Conservation (phyloP, 2,797 vertebrate species). For the Geotrypetes seraphini region DNA sequence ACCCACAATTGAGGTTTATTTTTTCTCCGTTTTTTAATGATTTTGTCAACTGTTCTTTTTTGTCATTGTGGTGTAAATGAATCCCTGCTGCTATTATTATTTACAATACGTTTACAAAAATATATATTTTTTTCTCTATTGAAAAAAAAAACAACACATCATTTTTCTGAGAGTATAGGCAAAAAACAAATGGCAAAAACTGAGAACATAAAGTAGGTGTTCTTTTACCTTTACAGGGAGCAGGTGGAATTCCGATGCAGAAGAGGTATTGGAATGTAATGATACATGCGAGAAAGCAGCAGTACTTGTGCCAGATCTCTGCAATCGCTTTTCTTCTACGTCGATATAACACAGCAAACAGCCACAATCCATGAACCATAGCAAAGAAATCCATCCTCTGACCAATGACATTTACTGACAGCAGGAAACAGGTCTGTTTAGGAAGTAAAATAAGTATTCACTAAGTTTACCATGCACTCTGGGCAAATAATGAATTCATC, state of each 20-base stretch:
- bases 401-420: slow-evolving; percentile 89
- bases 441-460: no score
- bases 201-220: not conserved
- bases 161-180: not conserved
- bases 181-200: slow-evolving; percentile 1
- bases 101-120: no score
- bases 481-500: no score
- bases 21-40: no score
- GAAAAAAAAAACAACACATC: no score
- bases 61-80: no score
- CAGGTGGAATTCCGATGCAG: slow-evolving; percentile 91
- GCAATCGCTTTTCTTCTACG: slow-evolving; percentile 94
- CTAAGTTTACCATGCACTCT: no score
- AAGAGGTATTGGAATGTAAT: slow-evolving; percentile 89
- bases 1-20: no score
- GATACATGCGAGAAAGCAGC: slow-evolving; percentile 88
- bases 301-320: slow-evolving; percentile 96
- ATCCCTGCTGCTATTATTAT: no score
- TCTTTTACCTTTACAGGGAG: slow-evolving; percentile 80
- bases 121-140: no score
- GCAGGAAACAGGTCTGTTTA: slow-evolving; percentile 82
- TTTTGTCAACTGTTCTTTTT: no score
- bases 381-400: slow-evolving; percentile 97
- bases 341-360: slow-evolving; percentile 79
- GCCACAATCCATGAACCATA: slow-evolving; percentile 84